These are phyloP conservation scores for Garrulus glandarius DNA, from an alignment of 2,797 vertebrate genomes.

Conservation along the genomic window DNA sequence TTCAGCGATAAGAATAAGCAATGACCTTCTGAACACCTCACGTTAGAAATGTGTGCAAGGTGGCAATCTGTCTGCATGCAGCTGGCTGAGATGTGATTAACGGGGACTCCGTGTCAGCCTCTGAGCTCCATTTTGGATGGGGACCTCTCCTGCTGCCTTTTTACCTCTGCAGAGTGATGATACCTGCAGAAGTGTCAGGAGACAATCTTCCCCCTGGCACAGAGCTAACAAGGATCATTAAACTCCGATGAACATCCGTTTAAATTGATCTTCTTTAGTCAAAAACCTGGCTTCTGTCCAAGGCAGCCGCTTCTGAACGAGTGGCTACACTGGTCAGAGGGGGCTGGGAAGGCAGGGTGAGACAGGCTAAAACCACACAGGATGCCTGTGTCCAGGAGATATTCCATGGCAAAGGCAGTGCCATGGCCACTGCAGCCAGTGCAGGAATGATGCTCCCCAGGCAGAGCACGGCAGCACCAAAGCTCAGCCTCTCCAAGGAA, in stretches of 20 bases:
- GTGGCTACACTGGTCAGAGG: fast-evolving
- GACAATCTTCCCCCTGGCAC: neutral
- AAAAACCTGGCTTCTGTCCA: neutral
- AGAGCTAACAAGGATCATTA: constrained; percentile 49
- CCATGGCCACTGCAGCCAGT: neutral
- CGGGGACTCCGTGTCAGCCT: neutral
- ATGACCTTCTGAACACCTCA: neutral
- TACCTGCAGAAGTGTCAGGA: constrained; percentile 7
- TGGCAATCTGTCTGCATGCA: neutral
- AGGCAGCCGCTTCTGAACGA: fast-evolving
- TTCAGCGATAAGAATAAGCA: neutral
- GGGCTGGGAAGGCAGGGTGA: neutral
- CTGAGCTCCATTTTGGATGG: neutral
- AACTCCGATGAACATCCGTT: constrained; percentile 37
- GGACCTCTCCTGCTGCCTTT: neutral
- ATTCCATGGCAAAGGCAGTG: neutral
- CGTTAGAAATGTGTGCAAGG: neutral
- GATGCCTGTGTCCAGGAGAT: neutral
- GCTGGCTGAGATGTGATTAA: neutral
- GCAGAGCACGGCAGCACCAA: fast-evolving
- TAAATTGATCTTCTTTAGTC: constrained; percentile 22
- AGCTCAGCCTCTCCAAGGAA: neutral
- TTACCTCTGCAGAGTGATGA: neutral
- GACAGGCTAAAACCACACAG: neutral
- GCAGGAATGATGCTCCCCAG: neutral